These are phyloP conservation scores for Theonella swinhoei DNA, from an alignment of 37 sponge, comb jelly and placozoan species.

Conservation along the genomic window DNA sequence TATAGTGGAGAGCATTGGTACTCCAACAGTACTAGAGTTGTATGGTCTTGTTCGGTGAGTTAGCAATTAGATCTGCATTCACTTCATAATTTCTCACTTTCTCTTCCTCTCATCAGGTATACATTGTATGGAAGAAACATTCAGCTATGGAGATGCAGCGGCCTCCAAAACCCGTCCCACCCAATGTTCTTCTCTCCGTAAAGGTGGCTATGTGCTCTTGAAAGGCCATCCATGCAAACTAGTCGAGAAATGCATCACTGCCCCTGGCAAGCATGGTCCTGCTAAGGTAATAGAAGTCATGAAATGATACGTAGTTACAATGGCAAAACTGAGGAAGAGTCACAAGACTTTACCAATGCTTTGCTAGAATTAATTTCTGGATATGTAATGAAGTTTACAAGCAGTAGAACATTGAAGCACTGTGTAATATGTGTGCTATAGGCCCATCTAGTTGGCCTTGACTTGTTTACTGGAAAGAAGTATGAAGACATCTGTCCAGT, in stretches of 20 bases:
- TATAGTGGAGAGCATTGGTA: too few relatives aligned
- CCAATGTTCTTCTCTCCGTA: conserved; percentile 50
- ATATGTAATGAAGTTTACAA: too few relatives aligned
- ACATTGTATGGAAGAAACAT: conserved; percentile 19
- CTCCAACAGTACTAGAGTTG: too few relatives aligned
- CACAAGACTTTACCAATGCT: too few relatives aligned
- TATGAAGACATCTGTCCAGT: conserved; percentile 70
- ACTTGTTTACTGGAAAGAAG: conserved; percentile 65
- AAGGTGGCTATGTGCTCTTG: conserved; percentile 51
- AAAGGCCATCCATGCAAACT: conserved; percentile 63
- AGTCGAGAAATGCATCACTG: conserved; percentile 42
- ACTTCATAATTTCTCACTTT: too few relatives aligned
- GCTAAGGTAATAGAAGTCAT: conserved; percentile 39
- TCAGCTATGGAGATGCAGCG: conserved; percentile 30
- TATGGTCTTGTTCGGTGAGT: too few relatives aligned
- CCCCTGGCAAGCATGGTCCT: conserved; percentile 61
- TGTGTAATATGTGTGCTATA: neutral
- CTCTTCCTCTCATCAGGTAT: too few relatives aligned
- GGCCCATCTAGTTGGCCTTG: conserved; percentile 48
- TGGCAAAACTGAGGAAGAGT: too few relatives aligned
- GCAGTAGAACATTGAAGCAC: too few relatives aligned
- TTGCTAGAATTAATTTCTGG: too few relatives aligned
- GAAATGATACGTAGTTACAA: neutral
- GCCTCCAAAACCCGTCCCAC: conserved; percentile 31
- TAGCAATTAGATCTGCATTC: too few relatives aligned